phyloP scores from a whole-genome alignment of 92 coral and sea anemone genomes.

The Epizoanthus stellaris region DNA sequence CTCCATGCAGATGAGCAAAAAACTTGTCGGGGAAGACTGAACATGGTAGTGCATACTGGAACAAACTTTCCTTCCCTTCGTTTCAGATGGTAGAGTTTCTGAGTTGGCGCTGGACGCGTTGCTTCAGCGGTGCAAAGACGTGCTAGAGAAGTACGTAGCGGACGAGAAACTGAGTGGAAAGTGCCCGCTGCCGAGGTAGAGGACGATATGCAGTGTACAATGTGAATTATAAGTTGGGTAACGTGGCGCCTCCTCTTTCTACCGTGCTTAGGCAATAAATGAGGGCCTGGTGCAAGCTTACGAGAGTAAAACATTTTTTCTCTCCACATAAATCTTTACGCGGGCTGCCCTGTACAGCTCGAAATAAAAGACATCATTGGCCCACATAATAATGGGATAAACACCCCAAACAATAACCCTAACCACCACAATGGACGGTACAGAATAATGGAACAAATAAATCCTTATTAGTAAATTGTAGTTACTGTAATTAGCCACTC shows the following conservation, averaged over 20 bases:
- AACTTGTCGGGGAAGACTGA: background rate
- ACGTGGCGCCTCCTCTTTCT: background rate
- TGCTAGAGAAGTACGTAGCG: conserved; percentile 85
- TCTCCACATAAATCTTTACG: no score
- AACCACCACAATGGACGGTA: no score
- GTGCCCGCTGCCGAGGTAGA: conserved; percentile 96
- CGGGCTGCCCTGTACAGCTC: no score
- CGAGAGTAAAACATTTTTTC: no score
- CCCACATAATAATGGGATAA: no score
- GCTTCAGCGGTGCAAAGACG: conserved; percentile 92
- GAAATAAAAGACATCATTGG: no score
- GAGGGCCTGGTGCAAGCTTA: background rate
- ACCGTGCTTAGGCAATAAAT: background rate
- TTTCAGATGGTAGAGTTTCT: conserved; percentile 91
- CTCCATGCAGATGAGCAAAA: no score
- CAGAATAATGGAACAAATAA: no score
- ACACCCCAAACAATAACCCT: no score
- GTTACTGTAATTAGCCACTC: no score
- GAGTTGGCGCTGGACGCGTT: conserved; percentile 94
- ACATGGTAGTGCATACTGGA: background rate
- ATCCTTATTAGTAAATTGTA: no score
- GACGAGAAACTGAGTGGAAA: conserved; percentile 97
- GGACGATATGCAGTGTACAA: background rate
- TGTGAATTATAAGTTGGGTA: background rate
- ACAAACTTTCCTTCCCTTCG: background rate